Percentiles rank a stretch among this genome's conserved stretches.
Evolutionary conservation across 1,140 invertebrate genomes (phyloP).

Genomic region (Leucophenga varia): DNA sequence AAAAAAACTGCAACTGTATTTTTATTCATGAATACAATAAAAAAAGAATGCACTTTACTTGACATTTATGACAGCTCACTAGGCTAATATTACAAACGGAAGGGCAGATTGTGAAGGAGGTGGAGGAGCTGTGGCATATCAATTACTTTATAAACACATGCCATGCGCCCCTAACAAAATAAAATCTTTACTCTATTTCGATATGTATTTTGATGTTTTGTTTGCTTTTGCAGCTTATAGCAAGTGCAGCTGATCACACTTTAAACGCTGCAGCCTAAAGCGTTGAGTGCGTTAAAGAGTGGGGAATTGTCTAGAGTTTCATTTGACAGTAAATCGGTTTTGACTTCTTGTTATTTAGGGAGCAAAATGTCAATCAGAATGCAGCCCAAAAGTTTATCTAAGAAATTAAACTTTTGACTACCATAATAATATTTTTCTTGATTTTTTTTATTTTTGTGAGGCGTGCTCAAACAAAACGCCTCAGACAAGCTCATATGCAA

Average conservation of each 20-base stretch:
- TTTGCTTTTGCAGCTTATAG: too few species aligned
- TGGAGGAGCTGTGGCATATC: constrained; percentile 45
- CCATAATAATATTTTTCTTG: too few species aligned
- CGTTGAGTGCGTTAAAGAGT: background rate
- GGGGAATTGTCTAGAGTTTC: background rate
- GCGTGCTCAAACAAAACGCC: too few species aligned
- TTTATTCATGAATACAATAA: too few species aligned
- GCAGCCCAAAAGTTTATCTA: too few species aligned
- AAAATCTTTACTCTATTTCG: too few species aligned
- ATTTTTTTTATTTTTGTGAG: too few species aligned
- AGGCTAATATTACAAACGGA: constrained; percentile 51
- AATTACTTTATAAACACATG: constrained; percentile 51
- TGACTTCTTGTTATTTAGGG: too few species aligned
- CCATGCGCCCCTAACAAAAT: constrained; percentile 18
- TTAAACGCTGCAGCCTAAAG: background rate
- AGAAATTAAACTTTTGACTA: too few species aligned
- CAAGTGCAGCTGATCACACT: constrained; percentile 52
- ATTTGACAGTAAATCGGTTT: too few species aligned
- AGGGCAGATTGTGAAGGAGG: too few species aligned
- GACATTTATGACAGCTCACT: constrained; percentile 41
- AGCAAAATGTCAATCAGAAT: constrained; percentile 42
- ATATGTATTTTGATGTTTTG: constrained; percentile 6
- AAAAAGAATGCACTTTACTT: constrained; percentile 8
- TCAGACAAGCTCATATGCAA: too few species aligned
- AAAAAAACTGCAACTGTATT: constrained; percentile 40